These are phyloP conservation scores for Drosophila pandora DNA, from an alignment of 1,140 invertebrate genomes.

Conservation along the genomic window DNA sequence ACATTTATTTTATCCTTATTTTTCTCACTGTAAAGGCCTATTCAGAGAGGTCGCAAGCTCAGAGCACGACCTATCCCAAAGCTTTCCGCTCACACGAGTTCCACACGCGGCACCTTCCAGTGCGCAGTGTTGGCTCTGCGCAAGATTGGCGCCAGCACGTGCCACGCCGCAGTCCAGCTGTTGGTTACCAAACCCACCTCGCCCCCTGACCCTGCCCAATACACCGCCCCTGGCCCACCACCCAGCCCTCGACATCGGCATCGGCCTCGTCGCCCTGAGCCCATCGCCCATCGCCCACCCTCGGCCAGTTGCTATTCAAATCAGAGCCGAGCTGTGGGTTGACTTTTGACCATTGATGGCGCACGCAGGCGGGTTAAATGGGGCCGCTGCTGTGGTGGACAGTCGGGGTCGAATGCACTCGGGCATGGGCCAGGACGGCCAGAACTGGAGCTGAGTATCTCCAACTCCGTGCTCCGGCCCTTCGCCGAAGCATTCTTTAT, in stretches of 20 bases:
- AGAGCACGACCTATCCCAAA: constrained; percentile 70
- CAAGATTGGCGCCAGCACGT: constrained; percentile 63
- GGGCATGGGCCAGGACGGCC: constrained; percentile 5
- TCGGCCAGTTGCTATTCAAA: constrained; percentile 57
- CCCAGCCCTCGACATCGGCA: background rate
- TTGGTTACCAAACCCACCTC: constrained; percentile 45
- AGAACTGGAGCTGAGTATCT: constrained; percentile 35
- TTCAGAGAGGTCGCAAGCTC: constrained; percentile 28
- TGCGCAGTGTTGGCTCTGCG: constrained; percentile 74
- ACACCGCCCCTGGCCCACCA: background rate
- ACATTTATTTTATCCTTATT: background rate
- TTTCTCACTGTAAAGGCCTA: constrained; percentile 1
- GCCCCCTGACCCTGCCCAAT: constrained; percentile 27
- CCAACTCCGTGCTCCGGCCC: constrained; percentile 40
- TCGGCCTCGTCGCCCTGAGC: background rate
- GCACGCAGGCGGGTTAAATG: constrained; percentile 34
- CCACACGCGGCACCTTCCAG: constrained; percentile 60
- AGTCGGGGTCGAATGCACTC: constrained; percentile 46
- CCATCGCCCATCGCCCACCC: background rate
- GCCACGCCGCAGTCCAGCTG: constrained; percentile 71
- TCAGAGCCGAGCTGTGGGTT: constrained; percentile 61
- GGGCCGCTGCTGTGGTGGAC: background rate
- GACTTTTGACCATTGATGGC: constrained; percentile 61
- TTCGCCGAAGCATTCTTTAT: constrained; percentile 59
- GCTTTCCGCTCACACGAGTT: constrained; percentile 46